These are phyloP conservation scores for Smittia sp. DNA, from an alignment of 2,888 invertebrate species.

Conservation along the genomic window DNA sequence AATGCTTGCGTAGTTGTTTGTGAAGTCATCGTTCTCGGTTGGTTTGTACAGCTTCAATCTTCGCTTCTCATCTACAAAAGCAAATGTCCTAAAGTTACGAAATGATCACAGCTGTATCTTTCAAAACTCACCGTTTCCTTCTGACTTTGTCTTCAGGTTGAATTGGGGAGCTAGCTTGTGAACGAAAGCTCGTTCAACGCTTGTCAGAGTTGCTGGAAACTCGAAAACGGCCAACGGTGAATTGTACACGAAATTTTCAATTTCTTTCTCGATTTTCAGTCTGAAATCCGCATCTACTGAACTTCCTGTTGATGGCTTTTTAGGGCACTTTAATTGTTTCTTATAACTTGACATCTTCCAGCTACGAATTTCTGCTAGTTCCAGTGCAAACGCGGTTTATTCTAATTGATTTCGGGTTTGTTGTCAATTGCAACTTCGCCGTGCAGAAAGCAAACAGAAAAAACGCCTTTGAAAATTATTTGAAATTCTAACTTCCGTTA, in stretches of 20 bases:
- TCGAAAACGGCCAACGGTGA: conserved; percentile 52
- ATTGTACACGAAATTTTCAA: not conserved
- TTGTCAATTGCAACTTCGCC: no score
- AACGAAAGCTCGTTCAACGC: conserved; percentile 75
- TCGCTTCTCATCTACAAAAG: conserved; percentile 64
- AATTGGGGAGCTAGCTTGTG: conserved; percentile 67
- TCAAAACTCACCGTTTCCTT: conserved; percentile 73
- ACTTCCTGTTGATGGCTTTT: no score
- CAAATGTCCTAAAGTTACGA: conserved; percentile 26
- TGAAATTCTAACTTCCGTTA: no score
- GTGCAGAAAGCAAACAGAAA: no score
- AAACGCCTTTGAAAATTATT: no score
- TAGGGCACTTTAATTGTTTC: no score
- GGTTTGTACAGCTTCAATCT: conserved; percentile 68
- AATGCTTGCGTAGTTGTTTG: conserved; percentile 60
- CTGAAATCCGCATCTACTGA: conserved; percentile 25
- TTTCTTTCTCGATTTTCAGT: conserved; percentile 29
- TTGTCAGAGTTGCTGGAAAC: conserved; percentile 72
- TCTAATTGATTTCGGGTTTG: no score
- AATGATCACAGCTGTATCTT: not conserved
- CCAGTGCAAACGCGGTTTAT: no score
- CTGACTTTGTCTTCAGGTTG: conserved; percentile 76
- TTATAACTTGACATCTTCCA: no score
- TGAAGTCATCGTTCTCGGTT: conserved; percentile 64
- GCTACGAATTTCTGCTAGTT: no score